Base-by-base conservation (phyloP, 2,113 vertebrate species). In the Telmatochromis sp. region DNA sequence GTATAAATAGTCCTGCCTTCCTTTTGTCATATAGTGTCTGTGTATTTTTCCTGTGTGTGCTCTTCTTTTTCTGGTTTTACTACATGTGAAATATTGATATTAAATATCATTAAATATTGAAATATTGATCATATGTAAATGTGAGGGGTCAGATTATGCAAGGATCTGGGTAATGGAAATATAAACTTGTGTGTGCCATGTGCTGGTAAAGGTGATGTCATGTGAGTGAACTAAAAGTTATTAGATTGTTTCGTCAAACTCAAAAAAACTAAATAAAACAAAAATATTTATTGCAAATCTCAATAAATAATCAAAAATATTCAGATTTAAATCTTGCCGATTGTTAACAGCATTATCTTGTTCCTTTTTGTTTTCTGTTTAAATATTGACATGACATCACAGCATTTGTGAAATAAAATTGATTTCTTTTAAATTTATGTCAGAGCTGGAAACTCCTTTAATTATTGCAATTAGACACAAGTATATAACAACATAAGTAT, bases 201-300 rank as follows among this genome's bases (percentile, higher is more conserved):
- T 65, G 60, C 19, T 37, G 60, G 1, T 65, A 65, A 42, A 70
- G n/a, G 0, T 40, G 3, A 70, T 70, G 12, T 40, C 63, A 23
- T 68, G 35, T 68, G 35, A 68, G 12, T 14, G 63, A 68, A 68
- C 35, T 68, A 23, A 68, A 68, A 68, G 63, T 23, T 68, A 65
- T 35, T 65, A 65, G 31, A 0, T 37, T 65, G n/a, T 68, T 68
- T 68, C 3, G 63, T 65, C 60, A 65, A 65, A 35, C 60, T 65
- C 60, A n/a, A 65, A 65, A 35, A 65, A 65, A 12, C 17, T 1
- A 63, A 63, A 35, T 12, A 65, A 65, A 65, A n/a, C 17, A 37
- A 65, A 65, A 65, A 37, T n/a, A 65, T 35, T 65, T 37, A 65
- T 65, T 65, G 17, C 10, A 12, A 37, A 37, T n/a, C 31, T 65